Evolutionary conservation across 35 echinoderm and acorn worm species (phyloP).

Genomic region (Ophioderma brevispina): DNA sequence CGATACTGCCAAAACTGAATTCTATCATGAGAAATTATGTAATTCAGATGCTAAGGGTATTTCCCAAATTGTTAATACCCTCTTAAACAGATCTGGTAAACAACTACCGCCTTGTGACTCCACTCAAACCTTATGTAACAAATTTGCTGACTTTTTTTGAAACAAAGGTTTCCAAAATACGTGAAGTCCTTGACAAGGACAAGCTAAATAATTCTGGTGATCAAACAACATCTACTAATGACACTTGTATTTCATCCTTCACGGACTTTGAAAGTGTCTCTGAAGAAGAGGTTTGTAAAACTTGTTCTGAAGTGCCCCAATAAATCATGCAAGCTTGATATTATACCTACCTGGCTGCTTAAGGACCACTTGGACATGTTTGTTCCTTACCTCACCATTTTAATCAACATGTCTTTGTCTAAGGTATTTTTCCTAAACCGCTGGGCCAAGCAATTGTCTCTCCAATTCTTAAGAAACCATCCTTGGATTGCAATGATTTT

Average conservation of each 20-base stretch:
- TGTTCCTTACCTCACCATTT: neutral
- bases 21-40: neutral
- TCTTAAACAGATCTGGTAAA: neutral
- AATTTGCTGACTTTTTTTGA: constrained; percentile 7
- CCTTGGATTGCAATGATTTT: neutral
- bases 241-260: neutral
- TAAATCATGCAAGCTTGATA: neutral
- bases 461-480: neutral
- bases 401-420: neutral
- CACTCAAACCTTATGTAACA: neutral
- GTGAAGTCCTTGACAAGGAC: neutral
- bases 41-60: constrained; percentile 9
- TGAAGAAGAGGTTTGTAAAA: neutral
- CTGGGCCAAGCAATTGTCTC: neutral
- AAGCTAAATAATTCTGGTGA: too few relatives aligned
- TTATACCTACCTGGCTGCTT: neutral
- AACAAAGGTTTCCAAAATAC: neutral
- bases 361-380: neutral
- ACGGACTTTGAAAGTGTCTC: neutral
- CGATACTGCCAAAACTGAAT: neutral
- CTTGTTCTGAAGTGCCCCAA: neutral
- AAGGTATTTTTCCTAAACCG: neutral
- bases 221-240: too few relatives aligned
- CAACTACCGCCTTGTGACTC: neutral
- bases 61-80: neutral